These are phyloP conservation scores for Chymomyza procnemis DNA, from an alignment of 2,888 invertebrate species.

Conservation along the genomic window DNA sequence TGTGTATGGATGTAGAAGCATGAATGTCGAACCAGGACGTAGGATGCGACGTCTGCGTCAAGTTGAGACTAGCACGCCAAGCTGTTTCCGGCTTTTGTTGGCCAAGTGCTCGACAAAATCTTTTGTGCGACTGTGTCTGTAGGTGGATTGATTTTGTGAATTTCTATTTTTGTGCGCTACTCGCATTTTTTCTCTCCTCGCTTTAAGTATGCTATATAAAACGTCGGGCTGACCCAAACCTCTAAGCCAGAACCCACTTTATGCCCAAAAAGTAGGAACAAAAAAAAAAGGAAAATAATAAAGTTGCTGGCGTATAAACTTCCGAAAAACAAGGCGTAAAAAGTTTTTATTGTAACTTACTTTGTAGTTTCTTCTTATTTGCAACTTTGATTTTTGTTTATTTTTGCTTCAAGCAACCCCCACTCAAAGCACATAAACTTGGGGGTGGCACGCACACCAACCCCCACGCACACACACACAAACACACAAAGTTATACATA, in stretches of 20 bases:
- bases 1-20: no score
- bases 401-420: constrained; percentile 70
- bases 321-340: constrained; percentile 68
- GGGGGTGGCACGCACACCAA: constrained; percentile 1
- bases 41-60: neutral
- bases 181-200: neutral
- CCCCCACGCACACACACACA: constrained; percentile 18
- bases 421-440: constrained; percentile 3
- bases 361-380: constrained; percentile 75
- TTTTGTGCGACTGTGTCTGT: constrained; percentile 46
- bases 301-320: constrained; percentile 39
- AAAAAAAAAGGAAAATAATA: neutral
- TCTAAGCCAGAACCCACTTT: no score
- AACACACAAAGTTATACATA: constrained; percentile 27
- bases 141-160: constrained; percentile 1
- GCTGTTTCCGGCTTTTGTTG: constrained; percentile 69
- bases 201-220: constrained; percentile 45
- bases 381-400: constrained; percentile 78
- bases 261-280: neutral
- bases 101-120: constrained; percentile 69
- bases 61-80: neutral
- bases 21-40: neutral
- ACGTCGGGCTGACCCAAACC: constrained; percentile 6
- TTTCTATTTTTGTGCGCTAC: constrained; percentile 1
- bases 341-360: constrained; percentile 74